Evolutionary conservation across 2,888 invertebrate species (phyloP).

Genomic region (Pammene aurita): DNA sequence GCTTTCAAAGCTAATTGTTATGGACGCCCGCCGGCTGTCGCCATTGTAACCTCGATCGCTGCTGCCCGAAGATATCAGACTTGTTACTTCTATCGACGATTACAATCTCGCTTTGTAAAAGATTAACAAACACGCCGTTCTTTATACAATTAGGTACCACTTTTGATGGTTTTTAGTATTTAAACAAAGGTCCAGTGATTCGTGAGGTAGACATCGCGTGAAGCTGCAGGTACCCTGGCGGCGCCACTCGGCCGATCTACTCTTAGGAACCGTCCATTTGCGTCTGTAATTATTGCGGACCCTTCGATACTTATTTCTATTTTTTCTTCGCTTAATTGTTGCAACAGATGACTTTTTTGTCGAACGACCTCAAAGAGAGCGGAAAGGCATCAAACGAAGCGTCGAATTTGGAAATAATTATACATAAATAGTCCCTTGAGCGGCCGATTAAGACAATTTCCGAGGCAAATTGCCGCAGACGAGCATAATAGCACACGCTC

Average conservation of each 20-base stretch:
- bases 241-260: conserved; percentile 73
- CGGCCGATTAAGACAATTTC: conserved; percentile 84
- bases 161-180: conserved; percentile 24
- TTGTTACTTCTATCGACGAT: conserved; percentile 44
- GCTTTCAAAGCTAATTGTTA: conserved; percentile 68
- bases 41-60: conserved; percentile 57
- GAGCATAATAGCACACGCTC: conserved; percentile 83
- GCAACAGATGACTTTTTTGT: conserved; percentile 84
- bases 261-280: conserved; percentile 82
- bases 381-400: conserved; percentile 83
- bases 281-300: conserved; percentile 83
- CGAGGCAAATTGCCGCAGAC: conserved; percentile 83
- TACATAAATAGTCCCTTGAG: conserved; percentile 84
- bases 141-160: background rate
- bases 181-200: conserved; percentile 25
- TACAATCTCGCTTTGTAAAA: conserved; percentile 23
- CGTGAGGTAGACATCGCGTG: conserved; percentile 63
- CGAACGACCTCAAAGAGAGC: conserved; percentile 82
- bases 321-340: conserved; percentile 82
- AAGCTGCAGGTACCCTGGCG: conserved; percentile 73
- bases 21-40: conserved; percentile 62
- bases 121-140: conserved; percentile 17
- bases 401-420: conserved; percentile 84
- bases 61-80: conserved; percentile 53
- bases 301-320: conserved; percentile 83